A percentile compares a stretch with the other conserved stretches of the same genome.
Conservation (phyloP, 2,113 vertebrate genomes). For the Bubalus kerabau region DNA sequence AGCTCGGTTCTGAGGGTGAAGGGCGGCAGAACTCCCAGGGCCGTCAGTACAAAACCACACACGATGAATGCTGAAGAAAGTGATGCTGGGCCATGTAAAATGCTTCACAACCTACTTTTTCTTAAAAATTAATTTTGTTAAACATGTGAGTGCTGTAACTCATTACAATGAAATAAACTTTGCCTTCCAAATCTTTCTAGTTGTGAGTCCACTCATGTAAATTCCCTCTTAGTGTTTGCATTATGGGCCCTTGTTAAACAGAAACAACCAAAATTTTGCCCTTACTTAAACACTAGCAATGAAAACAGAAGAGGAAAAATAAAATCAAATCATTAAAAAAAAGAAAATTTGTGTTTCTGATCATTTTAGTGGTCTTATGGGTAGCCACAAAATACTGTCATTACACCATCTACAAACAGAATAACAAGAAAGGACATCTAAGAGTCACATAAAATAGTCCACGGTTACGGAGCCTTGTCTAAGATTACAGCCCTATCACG, state of each 20-base stretch:
- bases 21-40: not conserved
- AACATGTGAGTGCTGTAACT: not conserved
- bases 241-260: not conserved
- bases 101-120: not conserved
- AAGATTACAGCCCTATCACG: not conserved
- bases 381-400: not conserved
- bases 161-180: not conserved
- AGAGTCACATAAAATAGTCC: not conserved
- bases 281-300: not conserved
- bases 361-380: not conserved
- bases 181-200: not conserved
- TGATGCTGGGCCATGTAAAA: not conserved
- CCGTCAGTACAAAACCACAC: not conserved
- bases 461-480: not conserved
- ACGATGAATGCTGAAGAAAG: not conserved
- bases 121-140: not conserved
- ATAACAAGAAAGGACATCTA: too few species aligned
- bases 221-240: not conserved
- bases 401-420: not conserved
- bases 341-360: not conserved
- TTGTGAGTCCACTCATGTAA: not conserved
- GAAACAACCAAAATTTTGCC: not conserved
- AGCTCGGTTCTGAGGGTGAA: not conserved
- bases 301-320: not conserved
- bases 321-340: not conserved